Conservation (phyloP, 2,888 invertebrate genomes). For the Drosophila mayaguana region DNA sequence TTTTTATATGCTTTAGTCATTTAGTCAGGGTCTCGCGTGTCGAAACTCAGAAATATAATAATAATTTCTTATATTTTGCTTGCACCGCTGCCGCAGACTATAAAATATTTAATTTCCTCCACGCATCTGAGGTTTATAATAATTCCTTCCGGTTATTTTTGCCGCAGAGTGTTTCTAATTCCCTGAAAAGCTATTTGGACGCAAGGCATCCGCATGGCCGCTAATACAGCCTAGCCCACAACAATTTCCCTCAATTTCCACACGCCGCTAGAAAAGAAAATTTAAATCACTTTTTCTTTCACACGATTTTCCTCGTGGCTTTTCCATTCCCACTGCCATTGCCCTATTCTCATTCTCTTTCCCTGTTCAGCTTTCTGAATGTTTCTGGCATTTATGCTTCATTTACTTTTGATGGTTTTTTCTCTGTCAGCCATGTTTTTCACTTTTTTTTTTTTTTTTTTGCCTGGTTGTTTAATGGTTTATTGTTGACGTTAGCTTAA, state of each 20-base stretch:
- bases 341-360: background rate
- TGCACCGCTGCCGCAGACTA: slow-evolving; percentile 65
- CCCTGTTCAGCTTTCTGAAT: slow-evolving; percentile 20
- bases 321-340: background rate
- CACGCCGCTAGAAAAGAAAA: slow-evolving; percentile 23
- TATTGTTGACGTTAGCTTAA: slow-evolving; percentile 5
- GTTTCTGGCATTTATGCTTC: slow-evolving; percentile 76
- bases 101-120: slow-evolving; percentile 81
- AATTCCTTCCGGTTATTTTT: slow-evolving; percentile 80
- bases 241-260: slow-evolving; percentile 38
- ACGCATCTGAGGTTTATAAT: slow-evolving; percentile 63
- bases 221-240: slow-evolving; percentile 31
- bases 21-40: slow-evolving; percentile 12
- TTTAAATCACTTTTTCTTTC: slow-evolving; percentile 60
- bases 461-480: slow-evolving; percentile 43
- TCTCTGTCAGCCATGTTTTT: slow-evolving; percentile 26
- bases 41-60: slow-evolving; percentile 53
- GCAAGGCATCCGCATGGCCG: slow-evolving; percentile 51
- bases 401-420: slow-evolving; percentile 72
- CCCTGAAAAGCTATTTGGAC: slow-evolving; percentile 62
- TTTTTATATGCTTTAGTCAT: slow-evolving; percentile 47
- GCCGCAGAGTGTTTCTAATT: slow-evolving; percentile 69
- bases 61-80: slow-evolving; percentile 59
- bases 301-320: slow-evolving; percentile 6
- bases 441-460: slow-evolving; percentile 1